Percentiles rank a stretch among this genome's conserved stretches.
Conservation (phyloP, 1,140 invertebrate species). For the Neodiprion virginianus region DNA sequence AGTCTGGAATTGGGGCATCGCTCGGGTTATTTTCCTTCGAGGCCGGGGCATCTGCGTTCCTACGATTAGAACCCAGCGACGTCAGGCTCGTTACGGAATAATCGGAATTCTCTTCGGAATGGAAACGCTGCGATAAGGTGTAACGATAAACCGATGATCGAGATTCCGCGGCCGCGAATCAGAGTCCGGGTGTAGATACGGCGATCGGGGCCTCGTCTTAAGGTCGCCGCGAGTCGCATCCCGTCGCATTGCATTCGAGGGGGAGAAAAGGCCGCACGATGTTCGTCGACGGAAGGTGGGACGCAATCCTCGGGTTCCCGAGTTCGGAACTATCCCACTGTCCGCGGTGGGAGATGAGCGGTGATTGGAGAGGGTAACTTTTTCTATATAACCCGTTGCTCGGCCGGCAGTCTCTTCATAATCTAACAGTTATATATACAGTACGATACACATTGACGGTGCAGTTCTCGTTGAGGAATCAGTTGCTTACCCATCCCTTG, state of each 20-base stretch:
- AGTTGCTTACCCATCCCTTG: too few species aligned
- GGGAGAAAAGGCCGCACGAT: neutral
- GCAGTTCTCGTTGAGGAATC: too few species aligned
- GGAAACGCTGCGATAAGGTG: too few species aligned
- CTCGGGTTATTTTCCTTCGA: too few species aligned
- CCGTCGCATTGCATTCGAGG: neutral
- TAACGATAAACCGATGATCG: too few species aligned
- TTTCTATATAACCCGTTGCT: conserved; percentile 58
- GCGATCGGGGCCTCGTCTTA: neutral
- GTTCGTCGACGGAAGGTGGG: too few species aligned
- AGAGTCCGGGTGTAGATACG: neutral
- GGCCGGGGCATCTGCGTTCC: too few species aligned
- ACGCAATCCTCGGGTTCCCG: neutral
- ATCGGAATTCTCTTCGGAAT: too few species aligned
- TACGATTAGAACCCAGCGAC: too few species aligned
- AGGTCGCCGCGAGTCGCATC: neutral
- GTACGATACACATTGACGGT: too few species aligned
- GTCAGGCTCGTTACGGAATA: too few species aligned
- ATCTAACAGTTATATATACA: conserved; percentile 45
- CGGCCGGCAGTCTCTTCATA: conserved; percentile 55
- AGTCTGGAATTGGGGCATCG: too few species aligned
- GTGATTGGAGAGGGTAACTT: conserved; percentile 38
- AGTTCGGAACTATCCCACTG: neutral
- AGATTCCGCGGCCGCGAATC: neutral
- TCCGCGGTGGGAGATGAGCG: neutral